Percentiles rank a stretch among this genome's conserved stretches.
phyloP scores from a whole-genome alignment of 23 tunicate genomes.

The Halocynthia aurantium region DNA sequence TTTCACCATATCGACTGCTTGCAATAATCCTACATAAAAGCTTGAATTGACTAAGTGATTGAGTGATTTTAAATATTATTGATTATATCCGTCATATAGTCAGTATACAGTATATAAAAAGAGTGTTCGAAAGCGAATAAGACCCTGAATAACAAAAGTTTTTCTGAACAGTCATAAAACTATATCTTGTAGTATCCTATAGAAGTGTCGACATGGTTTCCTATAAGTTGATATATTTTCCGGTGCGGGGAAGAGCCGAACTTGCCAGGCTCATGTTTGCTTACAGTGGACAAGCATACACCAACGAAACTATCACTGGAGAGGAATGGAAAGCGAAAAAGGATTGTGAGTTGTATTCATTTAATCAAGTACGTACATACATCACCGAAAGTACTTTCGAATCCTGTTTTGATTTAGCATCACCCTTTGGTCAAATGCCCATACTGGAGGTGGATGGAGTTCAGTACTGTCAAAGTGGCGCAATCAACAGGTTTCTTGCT shows the following conservation, averaged over 20 bases:
- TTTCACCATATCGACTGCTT: too few relatives aligned
- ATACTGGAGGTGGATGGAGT: conserved; percentile 24
- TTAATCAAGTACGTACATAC: not conserved
- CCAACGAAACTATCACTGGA: not conserved
- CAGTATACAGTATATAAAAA: too few relatives aligned
- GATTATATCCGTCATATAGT: too few relatives aligned
- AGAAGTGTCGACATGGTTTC: not conserved
- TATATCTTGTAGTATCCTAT: too few relatives aligned
- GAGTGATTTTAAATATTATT: too few relatives aligned
- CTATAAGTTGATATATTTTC: conserved; percentile 3
- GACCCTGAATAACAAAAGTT: too few relatives aligned
- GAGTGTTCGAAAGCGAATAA: too few relatives aligned
- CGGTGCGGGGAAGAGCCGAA: conserved; percentile 1
- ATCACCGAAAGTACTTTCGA: not conserved
- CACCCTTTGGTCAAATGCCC: conserved; percentile 19
- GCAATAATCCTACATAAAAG: too few relatives aligned
- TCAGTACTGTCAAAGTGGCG: conserved; percentile 6
- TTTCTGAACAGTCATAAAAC: too few relatives aligned
- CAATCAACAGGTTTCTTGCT: conserved; percentile 2
- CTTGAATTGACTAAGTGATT: too few relatives aligned
- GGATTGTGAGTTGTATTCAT: not conserved
- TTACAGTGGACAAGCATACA: not conserved
- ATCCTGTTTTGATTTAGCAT: not conserved
- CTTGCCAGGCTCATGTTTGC: conserved; percentile 4
- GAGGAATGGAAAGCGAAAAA: not conserved